These are phyloP conservation scores for Eristalinus sepulchralis DNA, from an alignment of 2,888 invertebrate species.

Conservation along the genomic window DNA sequence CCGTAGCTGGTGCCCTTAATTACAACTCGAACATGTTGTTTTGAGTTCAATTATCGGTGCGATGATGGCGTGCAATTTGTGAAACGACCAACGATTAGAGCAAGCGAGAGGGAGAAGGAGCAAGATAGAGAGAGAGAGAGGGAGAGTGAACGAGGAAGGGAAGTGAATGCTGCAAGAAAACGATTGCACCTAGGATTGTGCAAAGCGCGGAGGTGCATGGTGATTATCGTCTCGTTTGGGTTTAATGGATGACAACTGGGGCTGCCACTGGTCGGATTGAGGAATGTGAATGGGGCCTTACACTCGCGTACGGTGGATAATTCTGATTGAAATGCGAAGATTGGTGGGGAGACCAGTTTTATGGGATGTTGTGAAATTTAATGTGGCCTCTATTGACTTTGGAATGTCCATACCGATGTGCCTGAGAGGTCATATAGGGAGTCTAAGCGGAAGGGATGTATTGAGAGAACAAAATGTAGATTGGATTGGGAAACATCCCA, in stretches of 20 bases:
- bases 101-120: neutral
- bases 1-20: constrained; percentile 65
- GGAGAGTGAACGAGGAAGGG: neutral
- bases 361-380: neutral
- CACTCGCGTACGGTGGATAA: neutral
- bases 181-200: constrained; percentile 35
- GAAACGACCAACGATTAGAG: constrained; percentile 23
- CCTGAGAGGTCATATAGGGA: neutral
- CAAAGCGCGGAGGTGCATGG: constrained; percentile 32
- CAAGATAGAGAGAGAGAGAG: neutral
- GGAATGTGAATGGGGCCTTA: constrained; percentile 24
- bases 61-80: constrained; percentile 56
- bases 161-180: constrained; percentile 50
- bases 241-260: constrained; percentile 60
- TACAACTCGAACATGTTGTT: constrained; percentile 65
- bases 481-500: too few species aligned
- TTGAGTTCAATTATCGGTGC: constrained; percentile 61
- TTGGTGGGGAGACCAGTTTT: neutral
- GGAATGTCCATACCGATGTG: neutral
- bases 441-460: neutral
- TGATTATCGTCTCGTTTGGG: constrained; percentile 50
- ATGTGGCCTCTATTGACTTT: neutral
- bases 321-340: neutral
- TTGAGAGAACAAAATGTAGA: neutral
- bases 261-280: constrained; percentile 23